Conservation (phyloP, 2,113 vertebrate species). For the Oryzias melastigma region DNA sequence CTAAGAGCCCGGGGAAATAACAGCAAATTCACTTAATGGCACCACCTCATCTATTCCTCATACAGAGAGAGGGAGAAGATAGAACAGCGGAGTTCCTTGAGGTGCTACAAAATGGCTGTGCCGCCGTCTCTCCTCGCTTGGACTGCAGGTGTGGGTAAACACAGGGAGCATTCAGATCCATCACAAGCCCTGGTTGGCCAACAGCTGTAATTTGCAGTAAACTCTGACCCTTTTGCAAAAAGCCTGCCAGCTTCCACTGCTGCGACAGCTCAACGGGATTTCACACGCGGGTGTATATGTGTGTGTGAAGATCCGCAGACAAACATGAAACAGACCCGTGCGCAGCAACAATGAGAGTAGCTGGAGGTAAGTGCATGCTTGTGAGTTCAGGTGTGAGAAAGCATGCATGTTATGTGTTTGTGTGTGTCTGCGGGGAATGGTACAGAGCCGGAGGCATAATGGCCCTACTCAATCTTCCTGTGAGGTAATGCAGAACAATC, state of each 20-base stretch:
- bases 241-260: slow-evolving; percentile 17
- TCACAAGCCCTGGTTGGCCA: slow-evolving; percentile 39
- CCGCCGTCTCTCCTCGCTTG: slow-evolving; percentile 26
- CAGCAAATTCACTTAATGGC: slow-evolving; percentile 76
- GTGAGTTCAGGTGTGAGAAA: slow-evolving; percentile 29
- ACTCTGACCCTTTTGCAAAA: slow-evolving; percentile 58
- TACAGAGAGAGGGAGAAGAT: slow-evolving; percentile 47
- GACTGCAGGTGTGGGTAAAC: slow-evolving; percentile 64
- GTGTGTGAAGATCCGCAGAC: slow-evolving; percentile 26
- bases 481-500: slow-evolving; percentile 61
- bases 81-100: slow-evolving; percentile 54
- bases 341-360: neutral
- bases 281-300: slow-evolving; percentile 19
- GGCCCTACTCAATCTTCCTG: slow-evolving; percentile 63
- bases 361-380: slow-evolving; percentile 26
- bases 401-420: slow-evolving; percentile 14
- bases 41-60: slow-evolving; percentile 71
- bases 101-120: slow-evolving; percentile 69
- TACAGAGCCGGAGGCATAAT: slow-evolving; percentile 58
- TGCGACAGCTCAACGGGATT: slow-evolving; percentile 46
- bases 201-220: slow-evolving; percentile 66
- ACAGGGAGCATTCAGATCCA: slow-evolving; percentile 54
- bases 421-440: slow-evolving; percentile 52
- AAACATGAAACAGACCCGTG: slow-evolving; percentile 24
- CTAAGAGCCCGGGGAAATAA: slow-evolving; percentile 78